These are phyloP conservation scores for Isaurus tuberculatus DNA, from an alignment of 92 coral and sea anemone species.

Conservation along the genomic window DNA sequence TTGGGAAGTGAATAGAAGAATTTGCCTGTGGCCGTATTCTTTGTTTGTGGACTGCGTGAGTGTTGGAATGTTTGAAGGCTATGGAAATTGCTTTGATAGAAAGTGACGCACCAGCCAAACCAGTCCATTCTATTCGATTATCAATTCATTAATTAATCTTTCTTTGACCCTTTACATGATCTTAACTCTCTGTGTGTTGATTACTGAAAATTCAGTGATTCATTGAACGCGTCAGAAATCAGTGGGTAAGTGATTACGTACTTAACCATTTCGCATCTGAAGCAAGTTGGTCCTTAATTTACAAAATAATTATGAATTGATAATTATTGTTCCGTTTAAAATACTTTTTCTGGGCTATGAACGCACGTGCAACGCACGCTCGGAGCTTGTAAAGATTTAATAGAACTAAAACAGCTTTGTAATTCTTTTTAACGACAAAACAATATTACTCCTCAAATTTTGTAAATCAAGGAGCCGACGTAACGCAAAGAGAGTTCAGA, in stretches of 20 bases:
- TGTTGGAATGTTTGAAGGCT: conserved; percentile 28
- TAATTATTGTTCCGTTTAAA: not conserved
- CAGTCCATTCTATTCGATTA: conserved; percentile 14
- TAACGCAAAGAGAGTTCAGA: conserved; percentile 11
- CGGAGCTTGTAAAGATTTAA: not conserved
- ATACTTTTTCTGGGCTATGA: not conserved
- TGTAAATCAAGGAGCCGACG: not conserved
- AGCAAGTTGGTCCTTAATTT: not conserved
- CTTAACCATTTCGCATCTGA: conserved; percentile 12
- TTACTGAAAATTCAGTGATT: conserved; percentile 34
- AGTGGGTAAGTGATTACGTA: conserved; percentile 22
- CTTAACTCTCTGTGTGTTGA: conserved; percentile 31
- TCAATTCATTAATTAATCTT: conserved; percentile 35
- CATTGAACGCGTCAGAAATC: conserved; percentile 15
- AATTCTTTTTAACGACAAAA: not conserved
- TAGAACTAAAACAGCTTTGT: not conserved
- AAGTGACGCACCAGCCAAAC: conserved; percentile 34
- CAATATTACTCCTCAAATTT: not conserved
- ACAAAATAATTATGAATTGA: not conserved
- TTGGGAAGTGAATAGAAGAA: conserved; percentile 11
- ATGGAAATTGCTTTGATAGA: conserved; percentile 28
- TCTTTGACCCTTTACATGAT: conserved; percentile 35
- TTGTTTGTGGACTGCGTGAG: conserved; percentile 43
- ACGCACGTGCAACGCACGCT: conserved; percentile 29
- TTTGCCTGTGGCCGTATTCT: conserved; percentile 28